These are phyloP conservation scores for Streptopelia turtur DNA, from an alignment of 2,797 vertebrate genomes.

Conservation along the genomic window DNA sequence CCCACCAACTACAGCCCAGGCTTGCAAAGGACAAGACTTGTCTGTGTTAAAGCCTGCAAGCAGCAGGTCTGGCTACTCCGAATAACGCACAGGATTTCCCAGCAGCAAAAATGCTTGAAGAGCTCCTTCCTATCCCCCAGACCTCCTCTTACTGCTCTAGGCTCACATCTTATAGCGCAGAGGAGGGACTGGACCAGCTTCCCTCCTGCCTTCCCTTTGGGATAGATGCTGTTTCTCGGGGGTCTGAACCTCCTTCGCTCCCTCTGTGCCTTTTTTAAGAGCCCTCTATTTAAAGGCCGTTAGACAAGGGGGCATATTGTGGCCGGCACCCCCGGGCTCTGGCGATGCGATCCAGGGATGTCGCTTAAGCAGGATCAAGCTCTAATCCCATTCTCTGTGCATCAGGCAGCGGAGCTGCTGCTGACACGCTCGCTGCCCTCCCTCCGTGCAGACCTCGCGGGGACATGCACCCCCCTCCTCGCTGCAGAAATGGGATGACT, in stretches of 20 bases:
- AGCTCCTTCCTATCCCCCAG: neutral
- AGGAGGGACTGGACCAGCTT: neutral
- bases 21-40: neutral
- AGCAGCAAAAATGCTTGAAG: neutral
- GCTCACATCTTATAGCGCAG: neutral
- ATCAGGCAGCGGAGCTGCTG: neutral
- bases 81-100: neutral
- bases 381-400: constrained; percentile 33
- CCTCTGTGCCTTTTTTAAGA: neutral
- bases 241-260: neutral
- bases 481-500: rapidly evolving
- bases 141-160: neutral
- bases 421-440: neutral
- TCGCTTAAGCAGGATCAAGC: neutral
- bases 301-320: neutral
- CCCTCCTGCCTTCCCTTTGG: neutral
- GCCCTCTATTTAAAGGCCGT: neutral
- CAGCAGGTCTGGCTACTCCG: neutral
- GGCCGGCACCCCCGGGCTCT: neutral
- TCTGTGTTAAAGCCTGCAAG: rapidly evolving
- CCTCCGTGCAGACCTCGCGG: neutral
- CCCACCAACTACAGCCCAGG: neutral
- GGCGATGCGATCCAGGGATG: neutral
- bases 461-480: neutral
- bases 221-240: rapidly evolving